Evolutionary conservation across 2,113 vertebrate genomes (phyloP), one percentile per base, ranked within the genome.

Genomic region (Drymodes brunneopygia): DNA sequence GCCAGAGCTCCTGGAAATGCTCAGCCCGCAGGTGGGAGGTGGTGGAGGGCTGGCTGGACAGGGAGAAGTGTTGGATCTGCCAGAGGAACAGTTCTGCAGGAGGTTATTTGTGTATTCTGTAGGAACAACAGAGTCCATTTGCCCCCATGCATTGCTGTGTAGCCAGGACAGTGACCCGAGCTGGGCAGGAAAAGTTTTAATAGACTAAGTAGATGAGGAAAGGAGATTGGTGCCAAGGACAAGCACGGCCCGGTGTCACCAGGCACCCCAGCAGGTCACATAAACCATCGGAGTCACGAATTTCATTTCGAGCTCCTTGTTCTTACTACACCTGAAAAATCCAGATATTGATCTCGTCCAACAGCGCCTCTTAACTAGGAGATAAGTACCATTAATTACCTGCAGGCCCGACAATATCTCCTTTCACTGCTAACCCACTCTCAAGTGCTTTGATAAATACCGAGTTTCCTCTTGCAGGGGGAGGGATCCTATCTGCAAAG

Each of bases 131-230:
- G 67, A 31, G 12, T 12, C 35, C 51, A 3, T 22, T 88, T 87
- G 3, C 21, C n/a, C 58, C 22, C 31, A 6, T 4, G 17, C 2
- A 6, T 8, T 62, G 45, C 15, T 54, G 18, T 21, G 12, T 1
- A 2, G 42, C n/a, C 53, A 65, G 23, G 15, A 83, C 47, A 60
- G n/a, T 86, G 25, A 35, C 38, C 7, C n/a, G 58, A 8, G 45
- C 20, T 1, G 6, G 27, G 31, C 23, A 66, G 60, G 14, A 58
- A 80, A 80, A 10, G 24, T 16, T 75, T 11, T 42, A 31, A 45
- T 0, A 58, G 29, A 17, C 15, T n/a, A 17, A 5, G 23, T 16
- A 94, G 38, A 61, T 6, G 8, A 51, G 33, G n/a, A 88, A 60
- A 90, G 54, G 28, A 61, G 24, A n/a, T 12, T 31, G n/a, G 21